phyloP scores from a whole-genome alignment of 2,113 vertebrate genomes.

The Pteruthius melanotis region DNA sequence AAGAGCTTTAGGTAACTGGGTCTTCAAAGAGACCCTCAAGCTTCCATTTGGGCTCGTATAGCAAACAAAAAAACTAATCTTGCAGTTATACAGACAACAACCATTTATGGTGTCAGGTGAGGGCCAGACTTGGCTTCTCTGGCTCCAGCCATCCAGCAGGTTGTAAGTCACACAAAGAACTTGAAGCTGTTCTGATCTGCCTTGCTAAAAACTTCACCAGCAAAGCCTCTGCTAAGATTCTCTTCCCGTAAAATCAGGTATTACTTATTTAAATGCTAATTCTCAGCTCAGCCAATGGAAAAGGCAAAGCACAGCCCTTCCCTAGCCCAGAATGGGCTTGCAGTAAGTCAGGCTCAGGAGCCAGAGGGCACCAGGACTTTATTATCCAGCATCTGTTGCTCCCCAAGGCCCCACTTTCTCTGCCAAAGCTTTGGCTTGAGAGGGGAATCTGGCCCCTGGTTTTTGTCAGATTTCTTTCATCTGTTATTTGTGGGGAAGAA shows the following conservation, averaged over 20 bases:
- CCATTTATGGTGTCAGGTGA: neutral
- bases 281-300: neutral
- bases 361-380: neutral
- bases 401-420: neutral
- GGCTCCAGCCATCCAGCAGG: neutral
- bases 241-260: neutral
- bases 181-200: neutral
- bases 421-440: neutral
- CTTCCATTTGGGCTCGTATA: neutral
- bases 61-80: neutral
- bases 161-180: neutral
- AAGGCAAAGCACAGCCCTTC: neutral
- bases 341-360: neutral
- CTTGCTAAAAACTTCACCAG: neutral
- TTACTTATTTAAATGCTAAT: neutral
- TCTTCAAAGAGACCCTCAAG: neutral
- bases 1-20: neutral
- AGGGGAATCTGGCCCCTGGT: neutral
- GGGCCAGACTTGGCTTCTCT: neutral
- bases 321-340: neutral
- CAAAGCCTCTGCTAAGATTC: neutral
- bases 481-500: neutral
- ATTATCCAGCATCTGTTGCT: neutral
- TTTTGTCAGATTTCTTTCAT: neutral
- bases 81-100: neutral